These are phyloP conservation scores for Kryptopterus vitreolus DNA, from an alignment of 2,797 vertebrate genomes.

Conservation along the genomic window DNA sequence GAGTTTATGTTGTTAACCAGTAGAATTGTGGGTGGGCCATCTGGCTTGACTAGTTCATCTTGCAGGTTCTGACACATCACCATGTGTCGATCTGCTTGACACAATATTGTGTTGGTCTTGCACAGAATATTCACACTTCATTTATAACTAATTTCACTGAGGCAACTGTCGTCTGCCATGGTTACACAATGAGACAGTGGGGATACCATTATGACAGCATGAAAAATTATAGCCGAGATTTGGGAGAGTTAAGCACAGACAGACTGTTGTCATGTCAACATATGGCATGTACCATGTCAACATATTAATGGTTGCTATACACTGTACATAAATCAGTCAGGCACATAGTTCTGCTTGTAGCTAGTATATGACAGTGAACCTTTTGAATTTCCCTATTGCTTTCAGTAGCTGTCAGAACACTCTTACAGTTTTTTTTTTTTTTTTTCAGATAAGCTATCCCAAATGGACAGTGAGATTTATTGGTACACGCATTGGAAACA, in stretches of 20 bases:
- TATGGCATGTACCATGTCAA: neutral
- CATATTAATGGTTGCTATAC: neutral
- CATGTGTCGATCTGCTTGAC: neutral
- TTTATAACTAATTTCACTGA: neutral
- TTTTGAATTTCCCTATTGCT: neutral
- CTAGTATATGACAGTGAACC: neutral
- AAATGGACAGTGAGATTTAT: neutral
- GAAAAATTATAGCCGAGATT: neutral
- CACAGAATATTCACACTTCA: neutral
- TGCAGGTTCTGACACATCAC: neutral
- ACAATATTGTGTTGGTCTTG: neutral
- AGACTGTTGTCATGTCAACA: no score
- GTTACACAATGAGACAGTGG: neutral
- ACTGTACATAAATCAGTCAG: neutral
- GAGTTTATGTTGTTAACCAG: neutral
- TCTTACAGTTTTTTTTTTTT: constrained; percentile 18
- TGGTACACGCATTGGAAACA: neutral
- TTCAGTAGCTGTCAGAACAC: neutral
- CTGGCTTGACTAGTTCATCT: neutral
- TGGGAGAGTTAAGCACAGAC: neutral
- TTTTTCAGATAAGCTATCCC: neutral
- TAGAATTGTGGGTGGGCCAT: neutral
- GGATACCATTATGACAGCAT: neutral
- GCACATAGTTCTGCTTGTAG: neutral
- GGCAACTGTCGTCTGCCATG: neutral